Evolutionary conservation across 2,888 invertebrate genomes (phyloP), one percentile per base, ranked within the genome.

Genomic region (Pheosia gnoma): DNA sequence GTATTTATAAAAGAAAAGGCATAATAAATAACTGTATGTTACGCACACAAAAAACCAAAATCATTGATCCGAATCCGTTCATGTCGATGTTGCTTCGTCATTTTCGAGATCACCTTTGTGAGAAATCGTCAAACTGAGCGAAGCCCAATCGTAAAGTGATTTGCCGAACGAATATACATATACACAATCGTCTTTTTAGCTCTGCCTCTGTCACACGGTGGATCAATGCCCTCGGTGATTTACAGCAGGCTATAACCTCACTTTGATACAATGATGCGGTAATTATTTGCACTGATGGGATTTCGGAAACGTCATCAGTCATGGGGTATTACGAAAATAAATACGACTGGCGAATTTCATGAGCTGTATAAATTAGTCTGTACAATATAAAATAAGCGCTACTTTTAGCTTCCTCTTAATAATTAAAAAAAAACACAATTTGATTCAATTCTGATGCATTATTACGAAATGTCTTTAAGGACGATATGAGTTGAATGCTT

Each of bases 181-280:
- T 25, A 25, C 65, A 71, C 70, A 68, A 70, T 77, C 66, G 72
- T 25, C 25, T 25, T 25, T 62, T 59, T 63, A 61, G 62, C 39
- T 61, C 64, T 71, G 62, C 66, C 62, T 65, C 66, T 66, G 70
- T 70, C 59, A 63, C 59, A 63, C 59, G 59, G 65, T 66, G 70
- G 72, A 77, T 77, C 79, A 79, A 73, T 70, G 74, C 65, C 73
- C 77, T 71, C 60, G 45, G 51, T 62, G 58, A 68, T 65, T 67
- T 68, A 65, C 69, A 66, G 65, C 59, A 59, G 59, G 64, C 68
- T 63, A 66, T 67, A 64, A 25, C 63, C 65, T 61, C 63, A 58
- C 63, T 68, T 25, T 69, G 59, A 62, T 61, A 61, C 70, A 68
- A 66, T 65, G 51, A 49, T 60, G 37, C 45, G 11, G 53, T 61